phyloP scores from a whole-genome alignment of 1,140 invertebrate species.

The Sinonovacula constricta region DNA sequence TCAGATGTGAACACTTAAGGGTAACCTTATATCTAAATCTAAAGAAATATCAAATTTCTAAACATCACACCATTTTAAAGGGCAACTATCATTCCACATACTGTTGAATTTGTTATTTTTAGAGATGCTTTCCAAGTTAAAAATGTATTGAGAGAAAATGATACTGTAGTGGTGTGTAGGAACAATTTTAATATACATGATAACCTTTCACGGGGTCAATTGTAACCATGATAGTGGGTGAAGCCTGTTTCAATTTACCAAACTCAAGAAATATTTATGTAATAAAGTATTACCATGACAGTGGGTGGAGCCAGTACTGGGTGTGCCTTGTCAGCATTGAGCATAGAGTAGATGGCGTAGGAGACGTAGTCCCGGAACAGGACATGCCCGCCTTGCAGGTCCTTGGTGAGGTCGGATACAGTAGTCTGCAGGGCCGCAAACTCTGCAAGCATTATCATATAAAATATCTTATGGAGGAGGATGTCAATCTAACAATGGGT shows the following conservation, averaged over 20 bases:
- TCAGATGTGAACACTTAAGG: too few relatives aligned
- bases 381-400: constrained; percentile 37
- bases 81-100: too few relatives aligned
- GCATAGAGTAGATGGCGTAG: constrained; percentile 22
- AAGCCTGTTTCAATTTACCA: neutral
- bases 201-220: neutral
- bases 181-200: neutral
- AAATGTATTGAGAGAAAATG: neutral
- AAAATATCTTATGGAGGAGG: too few relatives aligned
- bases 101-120: too few relatives aligned
- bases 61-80: too few relatives aligned
- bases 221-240: neutral
- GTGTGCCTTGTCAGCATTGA: constrained; percentile 11
- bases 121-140: neutral
- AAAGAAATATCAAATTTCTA: too few relatives aligned
- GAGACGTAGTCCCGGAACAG: constrained; percentile 32
- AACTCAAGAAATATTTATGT: neutral
- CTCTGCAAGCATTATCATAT: too few relatives aligned
- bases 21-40: too few relatives aligned
- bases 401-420: constrained; percentile 25
- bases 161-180: neutral
- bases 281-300: constrained; percentile 1
- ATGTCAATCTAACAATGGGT: too few relatives aligned
- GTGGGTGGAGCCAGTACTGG: neutral
- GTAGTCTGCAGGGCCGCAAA: constrained; percentile 44